Base-by-base conservation (phyloP, 2,113 vertebrate genomes). In the Quiscalus mexicanus region DNA sequence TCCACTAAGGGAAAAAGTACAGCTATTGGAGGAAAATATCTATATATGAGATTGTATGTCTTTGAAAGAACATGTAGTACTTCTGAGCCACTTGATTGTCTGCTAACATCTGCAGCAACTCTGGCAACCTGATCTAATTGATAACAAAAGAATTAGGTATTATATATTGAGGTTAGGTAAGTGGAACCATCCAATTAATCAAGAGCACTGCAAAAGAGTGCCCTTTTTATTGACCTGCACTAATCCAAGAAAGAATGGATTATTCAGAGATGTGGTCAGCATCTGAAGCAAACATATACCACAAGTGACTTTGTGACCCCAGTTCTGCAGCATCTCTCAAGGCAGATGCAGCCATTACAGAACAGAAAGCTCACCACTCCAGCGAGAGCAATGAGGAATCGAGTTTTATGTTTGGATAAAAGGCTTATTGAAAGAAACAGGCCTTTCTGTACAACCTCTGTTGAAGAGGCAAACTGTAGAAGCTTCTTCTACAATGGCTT, bases 221-320 rank as follows among this genome's bases (percentile, higher is more conserved):
- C 84, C 78, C 92, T 83, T 94, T 94, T 37, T 74, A 89, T 73
- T 25, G 76, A 94, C 90, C 92, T 84, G 68, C 84, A 74, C 76
- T 96, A 93, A 96, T 91, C 50, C 76, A 84, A 63, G 78, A 56
- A 96, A 95, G 93, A 97, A 96, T 84, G 90, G 87, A 47, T 95
- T 92, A 87, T 95, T 90, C 81, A 86, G 89, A 69, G 86, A 95
- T 92, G 87, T 75, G 77, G 68, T 78, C 83, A 96, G 77, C 59
- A 78, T 93, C 79, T 94, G 87, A 83, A 85, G 88, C 81, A 93
- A 84, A 56, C 50, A 62, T 65, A 89, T 1, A 79, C 77, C 84
- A 60, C 67, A 63, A 13, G 7, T 86, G 92, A 92, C 93, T 92
- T 71, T 75, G 60, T 87, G 95, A 90, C 71, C 90, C 64, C 76